Conservation (phyloP, 2,797 vertebrate genomes). For the Onychomys leucogaster region DNA sequence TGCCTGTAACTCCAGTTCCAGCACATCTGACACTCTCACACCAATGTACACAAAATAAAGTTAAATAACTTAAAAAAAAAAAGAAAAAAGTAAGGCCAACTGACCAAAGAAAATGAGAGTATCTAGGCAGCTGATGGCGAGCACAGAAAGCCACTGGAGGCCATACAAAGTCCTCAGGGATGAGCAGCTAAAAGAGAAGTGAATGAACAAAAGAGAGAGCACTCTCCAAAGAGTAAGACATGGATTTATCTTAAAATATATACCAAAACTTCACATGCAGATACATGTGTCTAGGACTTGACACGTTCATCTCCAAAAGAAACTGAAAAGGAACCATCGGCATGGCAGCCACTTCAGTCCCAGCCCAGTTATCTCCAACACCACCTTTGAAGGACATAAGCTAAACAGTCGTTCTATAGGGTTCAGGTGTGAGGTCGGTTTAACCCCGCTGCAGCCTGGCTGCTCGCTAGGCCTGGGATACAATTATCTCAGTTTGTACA, state of each 20-base stretch:
- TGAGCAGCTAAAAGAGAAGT: not conserved
- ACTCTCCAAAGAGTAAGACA: not conserved
- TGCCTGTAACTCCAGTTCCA: no score
- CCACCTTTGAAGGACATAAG: not conserved
- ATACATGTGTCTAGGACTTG: not conserved
- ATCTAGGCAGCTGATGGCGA: not conserved
- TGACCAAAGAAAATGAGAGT: slow-evolving; percentile 33
- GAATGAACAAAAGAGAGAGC: not conserved
- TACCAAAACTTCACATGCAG: slow-evolving; percentile 34
- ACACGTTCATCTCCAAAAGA: not conserved
- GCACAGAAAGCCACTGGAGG: not conserved
- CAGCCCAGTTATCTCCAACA: slow-evolving; percentile 30
- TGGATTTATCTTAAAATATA: slow-evolving; percentile 8
- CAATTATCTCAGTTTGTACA: not conserved
- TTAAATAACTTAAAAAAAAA: no score
- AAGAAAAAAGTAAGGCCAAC: not conserved
- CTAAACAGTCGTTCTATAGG: not conserved
- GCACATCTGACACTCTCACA: no score
- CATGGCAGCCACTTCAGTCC: not conserved
- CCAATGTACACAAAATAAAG: no score
- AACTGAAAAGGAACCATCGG: slow-evolving; percentile 3
- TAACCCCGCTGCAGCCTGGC: not conserved
- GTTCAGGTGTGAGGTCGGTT: slow-evolving; percentile 9
- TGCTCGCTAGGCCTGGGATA: slow-evolving; percentile 1
- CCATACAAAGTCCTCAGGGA: slow-evolving; percentile 1